Percentiles rank a stretch among this genome's conserved stretches.
Evolutionary conservation across 2,113 vertebrate genomes (phyloP).

Genomic region (Pyrgilauda ruficollis): DNA sequence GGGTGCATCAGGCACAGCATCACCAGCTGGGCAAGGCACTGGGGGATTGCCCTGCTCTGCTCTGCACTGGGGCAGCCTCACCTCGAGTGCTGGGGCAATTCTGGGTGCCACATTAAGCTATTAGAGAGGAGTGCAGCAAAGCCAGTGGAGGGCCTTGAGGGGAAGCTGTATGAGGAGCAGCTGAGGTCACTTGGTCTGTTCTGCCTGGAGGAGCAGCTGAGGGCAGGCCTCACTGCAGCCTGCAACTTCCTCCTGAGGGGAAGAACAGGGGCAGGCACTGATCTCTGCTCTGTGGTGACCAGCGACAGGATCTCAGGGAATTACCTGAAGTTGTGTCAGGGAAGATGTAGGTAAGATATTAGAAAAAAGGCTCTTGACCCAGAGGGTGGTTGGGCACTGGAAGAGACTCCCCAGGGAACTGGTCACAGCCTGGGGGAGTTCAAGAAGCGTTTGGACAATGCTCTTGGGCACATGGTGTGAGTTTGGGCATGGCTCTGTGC

Average conservation of each 20-base stretch:
- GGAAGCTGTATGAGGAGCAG: not conserved
- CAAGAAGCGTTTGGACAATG: not conserved
- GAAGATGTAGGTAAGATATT: not conserved
- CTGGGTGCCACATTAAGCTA: not conserved
- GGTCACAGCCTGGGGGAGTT: not conserved
- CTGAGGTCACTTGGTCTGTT: not conserved
- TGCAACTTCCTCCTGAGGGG: not conserved
- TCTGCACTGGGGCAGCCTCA: fast-evolving
- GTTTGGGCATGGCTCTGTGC: not conserved
- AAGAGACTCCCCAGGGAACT: not conserved
- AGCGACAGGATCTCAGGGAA: not conserved
- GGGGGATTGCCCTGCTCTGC: not conserved
- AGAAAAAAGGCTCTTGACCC: not conserved
- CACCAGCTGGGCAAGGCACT: fast-evolving
- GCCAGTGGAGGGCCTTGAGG: not conserved
- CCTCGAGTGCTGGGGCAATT: fast-evolving
- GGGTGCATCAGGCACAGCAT: not conserved
- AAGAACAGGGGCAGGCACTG: not conserved
- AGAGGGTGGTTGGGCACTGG: not conserved
- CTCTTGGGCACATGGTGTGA: not conserved
- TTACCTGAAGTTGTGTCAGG: not conserved
- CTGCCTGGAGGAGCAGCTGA: not conserved
- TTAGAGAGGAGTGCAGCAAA: not conserved
- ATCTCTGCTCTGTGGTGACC: not conserved
- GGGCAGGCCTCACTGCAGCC: not conserved